Evolutionary conservation across 2,888 invertebrate genomes (phyloP), one percentile per base, ranked within the genome.

Genomic region (Hypomecis punctinalis): DNA sequence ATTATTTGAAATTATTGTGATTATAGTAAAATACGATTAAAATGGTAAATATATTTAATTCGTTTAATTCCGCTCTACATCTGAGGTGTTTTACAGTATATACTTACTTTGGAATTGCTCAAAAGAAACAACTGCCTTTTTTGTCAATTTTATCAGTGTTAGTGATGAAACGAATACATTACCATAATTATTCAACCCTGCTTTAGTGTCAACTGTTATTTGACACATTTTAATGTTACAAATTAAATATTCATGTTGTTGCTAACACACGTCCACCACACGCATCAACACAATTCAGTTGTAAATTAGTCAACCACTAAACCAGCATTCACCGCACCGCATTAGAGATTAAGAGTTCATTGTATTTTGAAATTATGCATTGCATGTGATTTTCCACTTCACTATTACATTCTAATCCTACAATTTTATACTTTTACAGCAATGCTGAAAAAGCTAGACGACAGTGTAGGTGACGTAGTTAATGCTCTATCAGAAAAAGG

Each of bases 391-490:
- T 52, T 64, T 53, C 45, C n/a, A 36, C 6, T 40, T 33, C 23
- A 7, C 23, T 33, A 61, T 55, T 48, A 11, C 9, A 13, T n/a
- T 10, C 10, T 35, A n/a, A n/a, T 35, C n/a, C 10, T 1, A 5
- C 10, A 10, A 9, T 6, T 60, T 55, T 40, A 13, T 51, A 61
- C 61, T 51, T 67, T 93, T 93, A 63, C 82, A 96, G 98, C 97
- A 8, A 97, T 98, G 95, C 94, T 98, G 0, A 95, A 96, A 33
- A 96, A 96, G 73, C 88, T 99, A 76, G 99, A 99, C 81, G 95
- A 96, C 64, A 96, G 98, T 45, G 94, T 99, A 0, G 98, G 98
- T 0, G 94, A 95, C 43, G 94, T 98, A 10, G 93, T 97, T 0
- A 82, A 94, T 54, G 95, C 96, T 5, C 88, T 99, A 59, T 90